Conservation (phyloP, 2,797 vertebrate species). For the Ciconia nigra region DNA sequence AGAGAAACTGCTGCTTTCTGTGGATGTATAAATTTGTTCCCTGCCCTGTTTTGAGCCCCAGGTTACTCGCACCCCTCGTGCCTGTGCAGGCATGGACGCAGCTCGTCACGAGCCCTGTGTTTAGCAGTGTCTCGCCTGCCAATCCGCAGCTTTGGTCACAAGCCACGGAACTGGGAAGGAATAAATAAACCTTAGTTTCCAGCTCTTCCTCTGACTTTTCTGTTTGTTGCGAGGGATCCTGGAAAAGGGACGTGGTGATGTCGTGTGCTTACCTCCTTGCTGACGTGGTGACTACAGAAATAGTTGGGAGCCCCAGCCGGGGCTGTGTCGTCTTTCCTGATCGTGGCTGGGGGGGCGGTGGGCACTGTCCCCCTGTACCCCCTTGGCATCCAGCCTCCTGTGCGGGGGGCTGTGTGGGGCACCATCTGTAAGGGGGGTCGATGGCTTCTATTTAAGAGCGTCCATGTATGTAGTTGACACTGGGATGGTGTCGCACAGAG, state of each 20-base stretch:
- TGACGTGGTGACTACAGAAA: rapidly evolving
- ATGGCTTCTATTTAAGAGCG: not conserved
- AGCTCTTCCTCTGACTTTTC: not conserved
- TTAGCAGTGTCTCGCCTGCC: not conserved
- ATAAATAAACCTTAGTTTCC: not conserved
- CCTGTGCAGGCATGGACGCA: not conserved
- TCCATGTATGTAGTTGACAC: rapidly evolving
- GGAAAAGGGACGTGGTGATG: not conserved
- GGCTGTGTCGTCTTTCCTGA: not conserved
- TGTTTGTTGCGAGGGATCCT: not conserved
- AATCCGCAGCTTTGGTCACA: not conserved
- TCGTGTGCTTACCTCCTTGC: not conserved
- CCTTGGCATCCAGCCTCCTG: not conserved
- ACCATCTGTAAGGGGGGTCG: not conserved
- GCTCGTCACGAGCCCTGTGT: rapidly evolving
- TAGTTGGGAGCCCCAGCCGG: not conserved
- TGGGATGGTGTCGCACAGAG: not conserved
- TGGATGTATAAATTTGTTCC: not conserved
- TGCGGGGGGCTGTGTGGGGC: no score
- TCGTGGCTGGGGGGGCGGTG: not conserved
- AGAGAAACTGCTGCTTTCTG: not conserved
- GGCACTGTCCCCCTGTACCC: not conserved
- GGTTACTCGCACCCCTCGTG: rapidly evolving
- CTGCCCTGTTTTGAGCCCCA: not conserved
- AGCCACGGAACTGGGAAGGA: not conserved